Evolutionary conservation across 2,797 vertebrate species (phyloP), one percentile per base, ranked within the genome.

Genomic region (Synaphobranchus kaupii): DNA sequence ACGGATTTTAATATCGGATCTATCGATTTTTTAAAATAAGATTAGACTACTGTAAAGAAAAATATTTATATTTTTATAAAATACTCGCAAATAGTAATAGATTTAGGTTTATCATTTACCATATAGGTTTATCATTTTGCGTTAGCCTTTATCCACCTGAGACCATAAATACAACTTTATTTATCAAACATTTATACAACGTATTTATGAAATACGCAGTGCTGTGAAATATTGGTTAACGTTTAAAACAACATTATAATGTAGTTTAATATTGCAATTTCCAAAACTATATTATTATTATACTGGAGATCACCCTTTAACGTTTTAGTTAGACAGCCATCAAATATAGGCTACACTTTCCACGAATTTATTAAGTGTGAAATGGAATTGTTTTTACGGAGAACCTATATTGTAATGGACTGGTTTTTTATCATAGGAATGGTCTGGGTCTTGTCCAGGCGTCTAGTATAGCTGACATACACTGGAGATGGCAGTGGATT

Each of bases 11-110:
- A 89, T 91, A 82, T 88, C 84, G 88, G 87, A 89, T 90, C 88
- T 58, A 47, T 3, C 91, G 91, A 94, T 94, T 90, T 89, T 91
- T 93, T 94, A 90, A 91, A 93, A 89, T 92, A 86, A 94, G 92
- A 95, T 94, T 94, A 93, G 87, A 89, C 88, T 92, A 89, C 83
- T 28, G 22, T 8, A 66, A 25, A 63, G 50, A 90, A 90, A 48
- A 88, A 87, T 89, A 92, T 91, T 92, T 94, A n/a, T n/a, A n/a
- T 95, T 93, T 93, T 80, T 22, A 44, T 31, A 22, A 91, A 91
- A 94, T 92, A 90, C 89, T 90, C 89, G 90, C 91, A 92, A 80
- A 34, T 91, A 91, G 86, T 92, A 91, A 89, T 81, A 91, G 93
- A 94, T 83, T n/a, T n/a, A n/a, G n/a, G 85, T 60, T 86, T 47